Evolutionary conservation across 2,113 vertebrate genomes (phyloP).

Genomic region (Thomomys bottae): DNA sequence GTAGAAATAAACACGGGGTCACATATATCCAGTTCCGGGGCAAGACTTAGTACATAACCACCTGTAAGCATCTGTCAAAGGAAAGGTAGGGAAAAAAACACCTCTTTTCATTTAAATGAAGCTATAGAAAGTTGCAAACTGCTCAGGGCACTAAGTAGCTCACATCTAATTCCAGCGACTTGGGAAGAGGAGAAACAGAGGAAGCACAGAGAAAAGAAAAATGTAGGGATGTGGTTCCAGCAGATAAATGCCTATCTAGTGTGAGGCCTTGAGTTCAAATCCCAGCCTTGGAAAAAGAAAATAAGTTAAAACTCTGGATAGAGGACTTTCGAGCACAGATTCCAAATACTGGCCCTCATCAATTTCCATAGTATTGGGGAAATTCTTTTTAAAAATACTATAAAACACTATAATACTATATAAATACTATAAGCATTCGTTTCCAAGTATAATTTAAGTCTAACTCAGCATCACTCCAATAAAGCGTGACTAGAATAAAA

Average conservation of each 20-base stretch:
- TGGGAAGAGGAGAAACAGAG: too few relatives aligned
- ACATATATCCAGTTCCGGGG: background rate
- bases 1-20: constrained; percentile 33
- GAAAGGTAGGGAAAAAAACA: background rate
- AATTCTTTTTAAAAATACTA: background rate
- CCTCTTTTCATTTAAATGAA: constrained; percentile 4
- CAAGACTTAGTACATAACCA: constrained; percentile 11
- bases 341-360: background rate
- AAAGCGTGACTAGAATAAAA: background rate
- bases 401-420: too few relatives aligned
- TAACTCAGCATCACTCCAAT: background rate
- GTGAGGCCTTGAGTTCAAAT: too few relatives aligned
- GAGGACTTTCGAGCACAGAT: background rate
- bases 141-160: too few relatives aligned
- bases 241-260: too few relatives aligned
- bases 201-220: too few relatives aligned
- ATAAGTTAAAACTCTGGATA: background rate
- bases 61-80: constrained; percentile 22
- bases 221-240: too few relatives aligned
- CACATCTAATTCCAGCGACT: too few relatives aligned
- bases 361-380: background rate
- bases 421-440: background rate
- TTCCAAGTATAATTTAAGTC: background rate
- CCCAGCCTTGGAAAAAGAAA: too few relatives aligned
- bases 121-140: background rate